Evolutionary conservation across 2,113 vertebrate genomes (phyloP).

Genomic region (Leucopsar rothschildi): DNA sequence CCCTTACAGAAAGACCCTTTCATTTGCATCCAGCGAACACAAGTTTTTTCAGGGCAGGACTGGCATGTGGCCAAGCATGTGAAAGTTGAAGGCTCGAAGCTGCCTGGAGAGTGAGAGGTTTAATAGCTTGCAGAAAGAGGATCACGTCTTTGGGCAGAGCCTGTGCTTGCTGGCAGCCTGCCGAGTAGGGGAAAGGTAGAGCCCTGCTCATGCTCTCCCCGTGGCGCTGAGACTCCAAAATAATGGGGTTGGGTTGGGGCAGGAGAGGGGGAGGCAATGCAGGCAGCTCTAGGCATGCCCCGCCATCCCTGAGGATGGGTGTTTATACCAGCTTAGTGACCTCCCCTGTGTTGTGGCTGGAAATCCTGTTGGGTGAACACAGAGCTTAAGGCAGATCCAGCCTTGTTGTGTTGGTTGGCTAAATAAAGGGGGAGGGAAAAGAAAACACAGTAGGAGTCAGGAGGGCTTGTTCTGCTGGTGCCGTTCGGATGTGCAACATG

Average conservation of each 20-base stretch:
- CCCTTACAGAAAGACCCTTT: slow-evolving; percentile 45
- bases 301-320: neutral
- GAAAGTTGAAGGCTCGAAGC: slow-evolving; percentile 59
- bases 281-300: neutral
- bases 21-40: slow-evolving; percentile 20
- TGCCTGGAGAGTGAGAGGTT: slow-evolving; percentile 33
- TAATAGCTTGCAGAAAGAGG: slow-evolving; percentile 53
- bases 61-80: slow-evolving; percentile 56
- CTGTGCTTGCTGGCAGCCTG: neutral
- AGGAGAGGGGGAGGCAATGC: neutral
- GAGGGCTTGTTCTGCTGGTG: slow-evolving; percentile 9
- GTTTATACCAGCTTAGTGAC: neutral
- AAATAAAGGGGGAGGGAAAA: neutral
- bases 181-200: slow-evolving; percentile 62
- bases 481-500: neutral
- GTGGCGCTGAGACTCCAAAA: neutral
- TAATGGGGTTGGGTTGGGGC: neutral
- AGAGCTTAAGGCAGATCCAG: neutral
- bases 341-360: neutral
- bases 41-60: neutral
- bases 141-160: slow-evolving; percentile 10
- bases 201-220: neutral
- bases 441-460: neutral
- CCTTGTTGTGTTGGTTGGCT: neutral
- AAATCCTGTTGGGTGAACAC: neutral